Base-by-base conservation (phyloP, 1,140 invertebrate species). In the Wasmannia auropunctata region DNA sequence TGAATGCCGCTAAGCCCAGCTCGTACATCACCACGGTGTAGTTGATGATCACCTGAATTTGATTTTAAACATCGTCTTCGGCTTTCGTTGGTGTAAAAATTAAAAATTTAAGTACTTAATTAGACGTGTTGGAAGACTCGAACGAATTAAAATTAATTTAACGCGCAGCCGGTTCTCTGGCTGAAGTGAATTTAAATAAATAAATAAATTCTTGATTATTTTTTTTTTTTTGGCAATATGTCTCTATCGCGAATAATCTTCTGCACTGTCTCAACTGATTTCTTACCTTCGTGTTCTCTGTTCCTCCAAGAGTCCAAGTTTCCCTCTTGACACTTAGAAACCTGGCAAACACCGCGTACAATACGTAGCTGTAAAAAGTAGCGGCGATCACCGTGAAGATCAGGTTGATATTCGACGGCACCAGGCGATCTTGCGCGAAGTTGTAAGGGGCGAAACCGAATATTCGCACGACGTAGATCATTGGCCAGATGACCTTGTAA, bases 381-480 rank as follows among this genome's bases (percentile, higher is more conserved):
- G 72, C 10, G 0, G 10, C 88, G 7, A 81, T 7, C 5, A 88
- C 19, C 0, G 90, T 76, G 28, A 92, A 93, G 3, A 87, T 69
- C 2, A 91, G 22, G 70, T 85, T 88, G 2, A 65, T 0, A 4
- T 84, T 91, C 0, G 92, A 95, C 0, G 93, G 91, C 0, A 89
- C 87, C 4, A 93, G 85, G 2, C 88, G 67, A 25, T 94, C 88
- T n/a, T 90, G 88, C 7, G 56, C 65, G 54, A 93, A 93, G 22
- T 89, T 74, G 79, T 95, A 95, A 16, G 94, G 94, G 16, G 93
- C 92, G 3, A 94, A 87, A 22, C 94, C 94, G 60, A 95, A 92
- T 8, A 92, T 0, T 75, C 91, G 87, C 4, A 92, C 28, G 0
- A 91, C 51, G 40, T 91, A 93, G 51, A 94, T 56, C 5, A 93